Conservation (phyloP, 2,797 vertebrate genomes). For the Smutsia gigantea region DNA sequence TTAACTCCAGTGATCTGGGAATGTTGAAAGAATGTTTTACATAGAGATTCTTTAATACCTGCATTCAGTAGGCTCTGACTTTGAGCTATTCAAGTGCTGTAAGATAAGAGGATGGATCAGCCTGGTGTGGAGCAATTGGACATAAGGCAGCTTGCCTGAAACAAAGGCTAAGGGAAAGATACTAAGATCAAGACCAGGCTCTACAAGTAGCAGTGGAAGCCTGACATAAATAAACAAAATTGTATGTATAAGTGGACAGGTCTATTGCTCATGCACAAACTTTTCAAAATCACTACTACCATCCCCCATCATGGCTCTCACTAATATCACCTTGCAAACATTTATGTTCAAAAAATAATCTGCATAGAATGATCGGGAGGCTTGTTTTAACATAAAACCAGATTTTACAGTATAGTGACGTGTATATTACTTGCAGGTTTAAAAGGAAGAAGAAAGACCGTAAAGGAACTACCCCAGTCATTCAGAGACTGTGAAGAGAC, state of each 20-base stretch:
- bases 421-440: neutral
- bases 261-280: neutral
- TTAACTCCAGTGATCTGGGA: neutral
- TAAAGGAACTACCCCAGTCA: neutral
- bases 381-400: neutral
- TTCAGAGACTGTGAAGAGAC: neutral
- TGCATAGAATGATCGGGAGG: neutral
- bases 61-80: neutral
- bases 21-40: neutral
- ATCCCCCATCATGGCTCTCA: rapidly evolving
- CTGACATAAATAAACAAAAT: neutral
- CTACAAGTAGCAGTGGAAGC: neutral
- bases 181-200: neutral
- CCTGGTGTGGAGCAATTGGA: neutral
- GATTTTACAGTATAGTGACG: neutral
- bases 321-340: neutral
- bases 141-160: constrained; percentile 15
- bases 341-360: neutral
- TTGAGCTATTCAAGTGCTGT: neutral
- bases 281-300: neutral
- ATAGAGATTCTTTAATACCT: neutral
- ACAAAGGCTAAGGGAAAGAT: neutral
- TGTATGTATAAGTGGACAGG: neutral
- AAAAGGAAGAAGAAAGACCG: neutral
- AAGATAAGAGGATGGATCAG: neutral